Conservation (phyloP, 2,113 vertebrate genomes). For the Nerophis lumbriciformis region DNA sequence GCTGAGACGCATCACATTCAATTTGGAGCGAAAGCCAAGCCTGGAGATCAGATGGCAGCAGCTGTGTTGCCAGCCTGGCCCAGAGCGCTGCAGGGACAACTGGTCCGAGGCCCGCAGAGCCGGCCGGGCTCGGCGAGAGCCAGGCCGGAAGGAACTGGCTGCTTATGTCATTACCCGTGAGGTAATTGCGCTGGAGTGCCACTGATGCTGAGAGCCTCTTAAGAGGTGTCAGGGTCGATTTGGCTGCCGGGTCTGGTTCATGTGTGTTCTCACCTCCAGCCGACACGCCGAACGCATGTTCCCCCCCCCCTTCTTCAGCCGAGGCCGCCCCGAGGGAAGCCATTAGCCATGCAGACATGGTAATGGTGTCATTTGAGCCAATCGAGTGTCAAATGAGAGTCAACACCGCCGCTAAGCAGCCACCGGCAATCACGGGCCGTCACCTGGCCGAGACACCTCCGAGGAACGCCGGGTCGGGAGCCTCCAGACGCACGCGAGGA, state of each 20-base stretch:
- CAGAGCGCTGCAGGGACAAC: conserved; percentile 37
- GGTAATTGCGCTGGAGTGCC: conserved; percentile 69
- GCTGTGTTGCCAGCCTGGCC: conserved; percentile 20
- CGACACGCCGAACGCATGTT: conserved; percentile 69
- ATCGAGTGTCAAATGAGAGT: conserved; percentile 65
- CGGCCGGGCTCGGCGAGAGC: conserved; percentile 28
- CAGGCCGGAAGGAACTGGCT: conserved; percentile 65
- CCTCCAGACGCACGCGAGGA: conserved; percentile 24
- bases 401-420: conserved; percentile 51
- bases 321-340: conserved; percentile 52
- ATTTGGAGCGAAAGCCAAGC: conserved; percentile 40
- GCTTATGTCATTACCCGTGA: conserved; percentile 68
- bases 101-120: conserved; percentile 36
- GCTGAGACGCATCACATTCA: conserved; percentile 49
- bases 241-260: conserved; percentile 67
- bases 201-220: conserved; percentile 70
- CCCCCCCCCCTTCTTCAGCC: neutral
- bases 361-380: conserved; percentile 76
- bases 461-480: conserved; percentile 19
- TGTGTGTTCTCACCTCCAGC: conserved; percentile 76
- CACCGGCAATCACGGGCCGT: conserved; percentile 46
- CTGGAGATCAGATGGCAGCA: conserved; percentile 47
- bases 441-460: conserved; percentile 35
- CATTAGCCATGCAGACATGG: conserved; percentile 74
- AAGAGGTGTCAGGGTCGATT: conserved; percentile 75